Conservation (phyloP, 2,888 invertebrate species). For the Brachynemurus nebulosus region DNA sequence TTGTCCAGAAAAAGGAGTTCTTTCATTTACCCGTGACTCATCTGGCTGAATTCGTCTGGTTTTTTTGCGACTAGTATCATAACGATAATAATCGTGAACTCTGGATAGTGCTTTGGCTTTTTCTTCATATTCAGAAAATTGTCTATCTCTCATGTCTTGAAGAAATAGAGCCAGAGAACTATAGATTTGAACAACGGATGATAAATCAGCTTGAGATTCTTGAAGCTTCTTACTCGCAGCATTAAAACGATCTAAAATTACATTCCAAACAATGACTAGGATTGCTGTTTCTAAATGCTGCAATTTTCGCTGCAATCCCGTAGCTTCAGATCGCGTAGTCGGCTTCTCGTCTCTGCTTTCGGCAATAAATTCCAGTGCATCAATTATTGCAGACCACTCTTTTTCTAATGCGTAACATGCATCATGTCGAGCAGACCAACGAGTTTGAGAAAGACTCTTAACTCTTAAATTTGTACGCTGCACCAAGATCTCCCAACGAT, state of each 20-base stretch:
- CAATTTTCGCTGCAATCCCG: conserved; percentile 7
- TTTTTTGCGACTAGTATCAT: conserved; percentile 11
- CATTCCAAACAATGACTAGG: conserved; percentile 11
- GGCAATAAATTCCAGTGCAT: conserved; percentile 12
- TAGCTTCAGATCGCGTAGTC: conserved; percentile 10
- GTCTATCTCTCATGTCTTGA: conserved; percentile 12
- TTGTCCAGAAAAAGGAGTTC: not conserved
- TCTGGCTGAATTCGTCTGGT: conserved; percentile 5
- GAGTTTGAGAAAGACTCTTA: conserved; percentile 8
- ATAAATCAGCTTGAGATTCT: not conserved
- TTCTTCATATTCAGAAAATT: conserved; percentile 6
- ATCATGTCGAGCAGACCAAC: not conserved
- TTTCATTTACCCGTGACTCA: not conserved
- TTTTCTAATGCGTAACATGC: conserved; percentile 6
- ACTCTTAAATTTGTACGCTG: not conserved
- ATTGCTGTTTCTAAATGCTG: conserved; percentile 13
- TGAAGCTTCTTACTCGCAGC: not conserved
- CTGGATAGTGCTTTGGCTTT: conserved; percentile 9
- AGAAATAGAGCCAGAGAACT: conserved; percentile 10
- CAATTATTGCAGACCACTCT: conserved; percentile 14
- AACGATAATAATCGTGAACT: conserved; percentile 12
- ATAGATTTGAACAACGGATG: not conserved
- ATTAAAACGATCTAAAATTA: not conserved
- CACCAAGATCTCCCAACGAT: conserved; percentile 5
- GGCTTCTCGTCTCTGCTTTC: conserved; percentile 10